phyloP scores from a whole-genome alignment of 2,797 vertebrate genomes.

The Gallinago nigripennis region DNA sequence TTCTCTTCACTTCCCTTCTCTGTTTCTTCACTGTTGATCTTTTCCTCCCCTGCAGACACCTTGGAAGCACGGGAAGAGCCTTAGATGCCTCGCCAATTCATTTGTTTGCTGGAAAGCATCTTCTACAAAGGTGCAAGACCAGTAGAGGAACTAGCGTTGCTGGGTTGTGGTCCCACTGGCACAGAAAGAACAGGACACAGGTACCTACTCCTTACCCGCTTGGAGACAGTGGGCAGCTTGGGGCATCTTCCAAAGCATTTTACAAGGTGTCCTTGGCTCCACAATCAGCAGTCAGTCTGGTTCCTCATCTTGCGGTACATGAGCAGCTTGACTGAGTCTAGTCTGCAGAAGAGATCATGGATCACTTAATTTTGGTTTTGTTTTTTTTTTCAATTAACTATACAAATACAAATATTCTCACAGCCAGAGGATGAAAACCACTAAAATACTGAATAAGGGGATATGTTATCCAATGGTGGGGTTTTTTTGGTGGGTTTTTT shows the following conservation, averaged over 20 bases:
- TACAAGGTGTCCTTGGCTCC: not conserved
- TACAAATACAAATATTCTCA: not conserved
- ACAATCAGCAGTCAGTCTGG: not conserved
- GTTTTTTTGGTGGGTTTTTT: too few species aligned
- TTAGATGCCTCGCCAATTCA: not conserved
- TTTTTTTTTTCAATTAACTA: not conserved
- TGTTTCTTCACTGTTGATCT: not conserved
- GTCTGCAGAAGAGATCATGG: not conserved
- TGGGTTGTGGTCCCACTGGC: not conserved
- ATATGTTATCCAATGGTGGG: not conserved
- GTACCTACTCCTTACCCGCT: fast-evolving
- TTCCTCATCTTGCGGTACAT: not conserved
- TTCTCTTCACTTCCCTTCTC: not conserved
- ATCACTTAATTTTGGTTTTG: not conserved
- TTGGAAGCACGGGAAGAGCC: not conserved
- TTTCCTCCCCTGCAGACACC: not conserved
- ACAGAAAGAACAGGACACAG: not conserved
- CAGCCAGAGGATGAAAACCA: not conserved
- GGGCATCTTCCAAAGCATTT: not conserved
- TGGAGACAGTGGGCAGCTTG: not conserved
- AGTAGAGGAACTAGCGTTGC: not conserved
- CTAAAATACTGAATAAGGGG: not conserved
- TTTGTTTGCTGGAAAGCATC: not conserved
- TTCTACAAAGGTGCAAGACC: not conserved
- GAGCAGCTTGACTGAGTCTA: not conserved